Evolutionary conservation across 2,888 invertebrate species (phyloP).

Genomic region (Meliscaeva auricollis): DNA sequence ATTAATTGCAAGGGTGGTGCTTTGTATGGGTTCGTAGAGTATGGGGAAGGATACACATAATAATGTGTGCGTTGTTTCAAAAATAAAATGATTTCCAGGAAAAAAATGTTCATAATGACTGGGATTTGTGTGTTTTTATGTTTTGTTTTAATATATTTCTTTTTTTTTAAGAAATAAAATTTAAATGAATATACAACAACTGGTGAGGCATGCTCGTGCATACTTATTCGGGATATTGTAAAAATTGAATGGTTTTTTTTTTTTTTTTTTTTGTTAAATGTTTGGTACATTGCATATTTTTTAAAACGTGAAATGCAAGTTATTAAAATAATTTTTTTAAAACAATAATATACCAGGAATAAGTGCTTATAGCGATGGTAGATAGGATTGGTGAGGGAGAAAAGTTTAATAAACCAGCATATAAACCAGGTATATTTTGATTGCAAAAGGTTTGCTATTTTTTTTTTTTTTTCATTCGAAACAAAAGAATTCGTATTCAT

Average conservation of each 20-base stretch:
- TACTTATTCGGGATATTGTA: conserved; percentile 18
- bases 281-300: conserved; percentile 2
- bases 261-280: conserved; percentile 11
- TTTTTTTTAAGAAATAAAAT: conserved; percentile 3
- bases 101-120: conserved; percentile 40
- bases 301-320: conserved; percentile 2
- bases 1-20: conserved; percentile 68
- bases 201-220: background rate
- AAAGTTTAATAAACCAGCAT: background rate
- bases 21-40: background rate
- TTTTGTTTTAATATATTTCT: conserved; percentile 15
- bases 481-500: no score
- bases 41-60: background rate
- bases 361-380: background rate
- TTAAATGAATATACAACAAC: conserved; percentile 22
- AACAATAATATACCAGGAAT: background rate
- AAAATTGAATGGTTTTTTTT: conserved; percentile 6
- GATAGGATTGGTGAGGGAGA: background rate
- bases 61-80: conserved; percentile 24
- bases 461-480: no score
- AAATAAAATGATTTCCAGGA: conserved; percentile 36
- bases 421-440: no score
- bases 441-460: no score
- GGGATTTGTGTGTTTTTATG: conserved; percentile 36
- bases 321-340: background rate